These are phyloP conservation scores for Aspiorhynchus laticeps DNA, from an alignment of 2,113 vertebrate genomes.

Conservation along the genomic window DNA sequence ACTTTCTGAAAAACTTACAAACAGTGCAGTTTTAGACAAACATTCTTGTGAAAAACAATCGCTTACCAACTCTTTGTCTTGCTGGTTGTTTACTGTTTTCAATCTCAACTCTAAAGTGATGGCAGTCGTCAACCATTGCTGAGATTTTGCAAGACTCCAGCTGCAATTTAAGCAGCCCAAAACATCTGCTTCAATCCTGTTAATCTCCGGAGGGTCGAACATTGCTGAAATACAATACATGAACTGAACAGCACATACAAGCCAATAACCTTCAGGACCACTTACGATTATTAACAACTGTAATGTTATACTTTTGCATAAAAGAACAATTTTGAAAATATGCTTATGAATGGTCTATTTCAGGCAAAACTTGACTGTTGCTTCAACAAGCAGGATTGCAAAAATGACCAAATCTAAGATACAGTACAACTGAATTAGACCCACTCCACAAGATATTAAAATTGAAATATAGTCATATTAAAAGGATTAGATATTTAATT, in stretches of 20 bases:
- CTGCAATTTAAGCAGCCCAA: conserved; percentile 66
- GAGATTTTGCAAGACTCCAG: conserved; percentile 66
- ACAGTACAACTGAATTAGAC: background rate
- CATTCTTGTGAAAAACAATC: background rate
- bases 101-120: conserved; percentile 64
- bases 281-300: background rate
- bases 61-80: conserved; percentile 54
- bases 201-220: conserved; percentile 68
- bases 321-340: background rate
- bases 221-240: conserved; percentile 65
- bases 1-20: background rate
- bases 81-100: conserved; percentile 47
- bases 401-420: background rate
- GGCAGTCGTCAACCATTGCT: conserved; percentile 54
- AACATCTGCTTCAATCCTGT: conserved; percentile 37
- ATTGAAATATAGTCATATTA: too few relatives aligned
- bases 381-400: background rate
- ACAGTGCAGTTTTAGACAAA: background rate
- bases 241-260: background rate
- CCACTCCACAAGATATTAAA: too few relatives aligned
- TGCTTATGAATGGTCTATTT: background rate
- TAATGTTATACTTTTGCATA: background rate
- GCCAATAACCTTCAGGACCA: background rate
- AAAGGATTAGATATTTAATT: background rate
- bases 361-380: background rate